Evolutionary conservation across 2,797 vertebrate species (phyloP), one percentile per base, ranked within the genome.

Genomic region (Hephaestus fuliginosus): DNA sequence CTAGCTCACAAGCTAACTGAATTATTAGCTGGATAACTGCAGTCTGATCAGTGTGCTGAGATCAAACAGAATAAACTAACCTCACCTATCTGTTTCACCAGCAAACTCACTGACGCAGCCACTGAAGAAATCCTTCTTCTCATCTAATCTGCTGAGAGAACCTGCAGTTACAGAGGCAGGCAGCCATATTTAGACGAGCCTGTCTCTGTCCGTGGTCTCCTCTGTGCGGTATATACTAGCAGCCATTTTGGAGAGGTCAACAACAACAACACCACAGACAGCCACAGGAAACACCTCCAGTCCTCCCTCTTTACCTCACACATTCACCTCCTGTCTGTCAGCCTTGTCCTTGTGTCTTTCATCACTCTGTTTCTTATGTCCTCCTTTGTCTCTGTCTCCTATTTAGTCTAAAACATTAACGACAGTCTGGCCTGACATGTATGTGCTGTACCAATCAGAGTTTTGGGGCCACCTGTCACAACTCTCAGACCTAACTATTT

Each of bases 201-300:
- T n/a, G 4, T n/a, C 30, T 53, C 22, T 7, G 15, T 41, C 41
- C 25, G 60, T 15, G 22, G 5, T 36, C 30, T 39, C 18, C n/a
- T 55, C 17, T n/a, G 2, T 3, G 3, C 69, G 44, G 63, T 52
- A 39, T 51, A 33, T 20, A 36, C 10, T 10, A n/a, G 68, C 58
- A 48, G 69, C 76, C 76, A 80, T 80, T 49, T 83, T 77, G 73
- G 44, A 67, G 62, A 80, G 43, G 62, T 81, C 70, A 46, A 30
- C 14, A 71, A 52, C 25, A 43, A 48, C 33, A 56, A 13, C 28
- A 43, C 14, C 14, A 44, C 48, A 41, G 7, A 30, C 6, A 13
- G 25, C 12, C 25, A 33, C 49, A 36, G 15, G 18, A 30, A 14
- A 22, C 46, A n/a, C 4, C 2, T 56, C 3, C 13, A 61, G 30